These are phyloP conservation scores for Argynnis bischoffii DNA, from an alignment of 2,888 invertebrate species.

Conservation along the genomic window DNA sequence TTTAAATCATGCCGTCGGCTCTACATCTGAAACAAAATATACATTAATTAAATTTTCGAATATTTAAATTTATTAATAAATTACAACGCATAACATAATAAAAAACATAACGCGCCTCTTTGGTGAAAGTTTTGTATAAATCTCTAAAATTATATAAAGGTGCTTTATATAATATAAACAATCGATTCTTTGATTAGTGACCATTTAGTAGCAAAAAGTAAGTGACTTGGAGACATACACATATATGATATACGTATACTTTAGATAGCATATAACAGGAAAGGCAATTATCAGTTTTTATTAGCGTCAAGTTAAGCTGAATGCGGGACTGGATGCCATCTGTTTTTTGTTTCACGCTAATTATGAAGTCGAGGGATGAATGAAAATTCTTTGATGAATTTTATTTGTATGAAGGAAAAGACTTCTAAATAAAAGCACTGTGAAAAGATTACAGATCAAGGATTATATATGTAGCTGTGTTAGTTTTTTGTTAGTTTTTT, in stretches of 20 bases:
- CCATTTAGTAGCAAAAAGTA: no score
- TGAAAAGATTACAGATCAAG: background rate
- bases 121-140: no score
- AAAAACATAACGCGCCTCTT: no score
- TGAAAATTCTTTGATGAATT: slow-evolving; percentile 21
- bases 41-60: no score
- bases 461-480: no score
- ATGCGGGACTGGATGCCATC: slow-evolving; percentile 8
- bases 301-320: slow-evolving; percentile 14
- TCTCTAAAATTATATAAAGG: no score
- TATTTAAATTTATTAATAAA: no score
- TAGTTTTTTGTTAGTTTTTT: no score
- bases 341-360: slow-evolving; percentile 24
- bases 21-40: slow-evolving; percentile 69
- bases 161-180: no score
- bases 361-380: slow-evolving; percentile 22
- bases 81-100: no score
- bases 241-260: background rate
- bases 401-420: slow-evolving; percentile 11
- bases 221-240: no score
- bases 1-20: slow-evolving; percentile 54
- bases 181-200: no score
- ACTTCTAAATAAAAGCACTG: background rate
- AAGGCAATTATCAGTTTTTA: slow-evolving; percentile 31
- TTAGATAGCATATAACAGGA: background rate